A percentile compares a stretch with the other conserved stretches of the same genome.
These are phyloP conservation scores for Drusus annulatus DNA, from an alignment of 1,140 invertebrate species.

Conservation along the genomic window DNA sequence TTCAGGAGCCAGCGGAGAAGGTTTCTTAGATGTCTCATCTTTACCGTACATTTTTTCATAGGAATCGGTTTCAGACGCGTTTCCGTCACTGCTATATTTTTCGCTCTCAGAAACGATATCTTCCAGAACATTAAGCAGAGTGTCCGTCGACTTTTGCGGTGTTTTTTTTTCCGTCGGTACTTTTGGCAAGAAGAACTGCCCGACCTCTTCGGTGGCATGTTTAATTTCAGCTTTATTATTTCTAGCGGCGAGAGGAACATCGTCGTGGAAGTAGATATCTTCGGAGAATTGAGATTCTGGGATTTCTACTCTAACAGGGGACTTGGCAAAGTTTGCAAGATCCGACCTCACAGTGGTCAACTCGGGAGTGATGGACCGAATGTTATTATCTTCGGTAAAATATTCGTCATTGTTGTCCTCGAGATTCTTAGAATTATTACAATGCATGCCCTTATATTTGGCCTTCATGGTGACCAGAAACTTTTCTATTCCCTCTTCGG, in stretches of 20 bases:
- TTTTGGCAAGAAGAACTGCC: slow-evolving; percentile 38
- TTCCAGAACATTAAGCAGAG: slow-evolving; percentile 43
- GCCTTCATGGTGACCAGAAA: no score
- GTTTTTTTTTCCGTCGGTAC: slow-evolving; percentile 46
- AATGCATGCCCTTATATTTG: no score
- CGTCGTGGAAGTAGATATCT: slow-evolving; percentile 53
- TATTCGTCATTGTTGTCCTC: slow-evolving; percentile 18
- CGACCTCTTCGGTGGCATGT: background rate
- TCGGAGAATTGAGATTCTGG: slow-evolving; percentile 43
- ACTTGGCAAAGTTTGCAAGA: slow-evolving; percentile 21
- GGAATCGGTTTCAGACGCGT: slow-evolving; percentile 27
- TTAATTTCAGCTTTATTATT: background rate
- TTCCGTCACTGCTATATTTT: slow-evolving; percentile 51
- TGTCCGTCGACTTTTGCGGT: background rate
- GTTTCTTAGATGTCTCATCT: background rate
- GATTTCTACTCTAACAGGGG: background rate
- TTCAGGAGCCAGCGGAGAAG: background rate
- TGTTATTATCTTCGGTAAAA: slow-evolving; percentile 39
- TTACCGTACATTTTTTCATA: slow-evolving; percentile 19
- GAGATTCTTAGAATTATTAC: no score
- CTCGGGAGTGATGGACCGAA: slow-evolving; percentile 45
- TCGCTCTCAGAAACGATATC: slow-evolving; percentile 57
- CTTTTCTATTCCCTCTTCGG: no score
- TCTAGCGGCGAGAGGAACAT: slow-evolving; percentile 17
- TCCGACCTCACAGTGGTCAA: slow-evolving; percentile 33